These are phyloP conservation scores for Leptopilina myrica DNA, from an alignment of 2,888 invertebrate genomes.

Conservation along the genomic window DNA sequence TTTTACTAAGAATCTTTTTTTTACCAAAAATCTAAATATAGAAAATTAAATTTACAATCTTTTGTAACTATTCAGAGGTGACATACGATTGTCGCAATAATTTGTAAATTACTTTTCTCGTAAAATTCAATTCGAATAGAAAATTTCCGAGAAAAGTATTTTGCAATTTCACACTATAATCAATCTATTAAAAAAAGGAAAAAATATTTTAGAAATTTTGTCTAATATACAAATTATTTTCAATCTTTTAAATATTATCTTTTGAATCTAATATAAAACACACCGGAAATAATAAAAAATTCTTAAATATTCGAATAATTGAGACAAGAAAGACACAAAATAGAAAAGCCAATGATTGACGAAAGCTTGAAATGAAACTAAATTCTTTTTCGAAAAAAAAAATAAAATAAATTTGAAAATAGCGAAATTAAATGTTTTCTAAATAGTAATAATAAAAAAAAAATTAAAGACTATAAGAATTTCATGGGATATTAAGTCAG, in stretches of 20 bases:
- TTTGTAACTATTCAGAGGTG: too few relatives aligned
- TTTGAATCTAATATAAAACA: not conserved
- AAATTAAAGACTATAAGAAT: constrained; percentile 22
- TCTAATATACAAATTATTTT: too few relatives aligned
- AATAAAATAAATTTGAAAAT: not conserved
- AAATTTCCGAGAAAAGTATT: too few relatives aligned
- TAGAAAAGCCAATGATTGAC: not conserved
- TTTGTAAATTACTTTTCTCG: too few relatives aligned
- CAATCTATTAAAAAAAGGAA: too few relatives aligned
- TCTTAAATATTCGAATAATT: constrained; percentile 11
- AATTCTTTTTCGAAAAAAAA: not conserved
- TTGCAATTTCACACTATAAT: too few relatives aligned
- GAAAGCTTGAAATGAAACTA: not conserved
- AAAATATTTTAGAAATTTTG: too few relatives aligned
- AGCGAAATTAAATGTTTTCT: not conserved
- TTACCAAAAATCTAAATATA: too few relatives aligned
- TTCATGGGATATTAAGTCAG: constrained; percentile 28
- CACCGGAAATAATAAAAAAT: not conserved
- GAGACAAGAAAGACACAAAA: constrained; percentile 10
- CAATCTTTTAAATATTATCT: too few relatives aligned
- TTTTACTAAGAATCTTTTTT: not conserved
- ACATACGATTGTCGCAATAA: too few relatives aligned
- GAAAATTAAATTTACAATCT: too few relatives aligned
- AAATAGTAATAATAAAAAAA: constrained; percentile 42
- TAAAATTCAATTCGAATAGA: too few relatives aligned